phyloP scores from a whole-genome alignment of 2,113 vertebrate species.

The Penelope pileata region DNA sequence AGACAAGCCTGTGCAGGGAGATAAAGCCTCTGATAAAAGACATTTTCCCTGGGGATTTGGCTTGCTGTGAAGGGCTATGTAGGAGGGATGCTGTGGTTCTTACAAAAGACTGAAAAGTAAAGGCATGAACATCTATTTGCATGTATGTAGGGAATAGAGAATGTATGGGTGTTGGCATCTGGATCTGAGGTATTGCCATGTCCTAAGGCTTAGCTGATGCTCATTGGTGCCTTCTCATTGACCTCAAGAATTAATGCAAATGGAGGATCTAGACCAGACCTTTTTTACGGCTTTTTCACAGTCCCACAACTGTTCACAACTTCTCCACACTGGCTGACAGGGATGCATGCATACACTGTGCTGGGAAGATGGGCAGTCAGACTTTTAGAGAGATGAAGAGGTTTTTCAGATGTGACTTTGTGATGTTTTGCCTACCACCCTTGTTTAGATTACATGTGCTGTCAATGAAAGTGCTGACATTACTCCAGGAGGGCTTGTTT shows the following conservation, averaged over 20 bases:
- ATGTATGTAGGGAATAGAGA: background rate
- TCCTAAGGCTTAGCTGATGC: background rate
- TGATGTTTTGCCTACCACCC: background rate
- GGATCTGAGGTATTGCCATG: background rate
- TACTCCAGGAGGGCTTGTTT: constrained; percentile 3
- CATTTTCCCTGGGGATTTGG: background rate
- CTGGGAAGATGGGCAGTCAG: background rate
- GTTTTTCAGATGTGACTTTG: background rate
- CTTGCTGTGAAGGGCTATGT: background rate
- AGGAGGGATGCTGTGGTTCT: background rate
- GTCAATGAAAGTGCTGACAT: background rate
- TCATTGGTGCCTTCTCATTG: background rate
- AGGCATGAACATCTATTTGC: background rate
- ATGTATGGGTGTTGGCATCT: background rate
- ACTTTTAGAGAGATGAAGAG: background rate
- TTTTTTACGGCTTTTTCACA: background rate
- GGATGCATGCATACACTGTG: fast-evolving
- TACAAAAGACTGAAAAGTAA: background rate
- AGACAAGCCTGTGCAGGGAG: background rate
- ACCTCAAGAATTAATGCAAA: background rate
- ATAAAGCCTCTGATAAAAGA: background rate
- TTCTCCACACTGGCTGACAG: background rate
- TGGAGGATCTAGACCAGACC: background rate
- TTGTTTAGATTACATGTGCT: background rate
- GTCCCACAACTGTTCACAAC: background rate